phyloP scores from a whole-genome alignment of 2,888 invertebrate species.

The Heterodera filipjevi region DNA sequence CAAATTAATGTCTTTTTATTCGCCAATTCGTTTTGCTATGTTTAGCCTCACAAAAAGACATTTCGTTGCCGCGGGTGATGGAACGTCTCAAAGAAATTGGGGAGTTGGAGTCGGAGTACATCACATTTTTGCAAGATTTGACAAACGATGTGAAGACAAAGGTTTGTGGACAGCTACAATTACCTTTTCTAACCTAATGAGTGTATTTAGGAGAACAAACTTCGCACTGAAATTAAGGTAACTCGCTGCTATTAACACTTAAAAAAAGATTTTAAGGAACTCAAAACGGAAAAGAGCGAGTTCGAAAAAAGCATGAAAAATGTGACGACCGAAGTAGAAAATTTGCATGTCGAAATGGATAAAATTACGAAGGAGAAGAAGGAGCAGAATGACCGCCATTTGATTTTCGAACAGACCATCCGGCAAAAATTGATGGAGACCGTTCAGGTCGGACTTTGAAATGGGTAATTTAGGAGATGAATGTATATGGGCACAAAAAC shows the following conservation, averaged over 20 bases:
- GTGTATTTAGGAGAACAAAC: conserved; percentile 17
- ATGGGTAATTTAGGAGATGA: no score
- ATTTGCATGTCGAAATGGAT: conserved; percentile 24
- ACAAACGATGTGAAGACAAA: conserved; percentile 7
- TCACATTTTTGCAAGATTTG: conserved; percentile 8
- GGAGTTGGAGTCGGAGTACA: conserved; percentile 23
- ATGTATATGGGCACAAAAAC: no score
- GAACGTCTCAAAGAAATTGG: conserved; percentile 14
- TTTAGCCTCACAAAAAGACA: conserved; percentile 1
- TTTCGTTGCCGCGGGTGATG: conserved; percentile 6
- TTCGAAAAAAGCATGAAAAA: conserved; percentile 23
- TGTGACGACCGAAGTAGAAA: conserved; percentile 19
- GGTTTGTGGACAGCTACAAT: not conserved
- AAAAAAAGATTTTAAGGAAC: not conserved
- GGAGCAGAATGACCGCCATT: conserved; percentile 35
- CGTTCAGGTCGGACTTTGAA: conserved; percentile 28
- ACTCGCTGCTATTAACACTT: not conserved
- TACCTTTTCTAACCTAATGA: not conserved
- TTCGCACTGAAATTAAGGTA: conserved; percentile 24
- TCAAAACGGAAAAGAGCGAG: conserved; percentile 14
- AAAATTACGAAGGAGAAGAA: conserved; percentile 27
- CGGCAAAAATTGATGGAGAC: conserved; percentile 33
- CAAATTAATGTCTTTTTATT: not conserved
- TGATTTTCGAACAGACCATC: conserved; percentile 36
- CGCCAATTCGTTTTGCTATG: not conserved